Evolutionary conservation across 1,140 invertebrate genomes (phyloP).

Genomic region (Drosophila sucinea): DNA sequence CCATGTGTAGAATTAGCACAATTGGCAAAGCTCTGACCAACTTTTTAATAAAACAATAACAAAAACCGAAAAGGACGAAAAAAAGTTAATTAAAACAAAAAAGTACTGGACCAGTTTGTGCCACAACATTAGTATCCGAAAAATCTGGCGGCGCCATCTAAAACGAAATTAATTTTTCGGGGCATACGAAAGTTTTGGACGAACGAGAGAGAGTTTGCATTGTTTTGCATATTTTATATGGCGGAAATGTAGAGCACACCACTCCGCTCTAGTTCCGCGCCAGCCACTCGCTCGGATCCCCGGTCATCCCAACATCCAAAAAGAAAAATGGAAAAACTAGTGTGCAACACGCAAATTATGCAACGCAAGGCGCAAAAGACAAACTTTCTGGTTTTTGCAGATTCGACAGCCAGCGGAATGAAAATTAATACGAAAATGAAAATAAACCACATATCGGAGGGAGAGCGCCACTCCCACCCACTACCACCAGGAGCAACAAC

Average conservation of each 20-base stretch:
- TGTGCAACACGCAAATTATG: conserved; percentile 75
- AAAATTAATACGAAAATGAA: conserved; percentile 73
- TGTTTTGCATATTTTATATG: conserved; percentile 79
- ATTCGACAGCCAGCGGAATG: conserved; percentile 71
- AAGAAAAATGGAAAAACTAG: conserved; percentile 27
- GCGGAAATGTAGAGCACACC: conserved; percentile 59
- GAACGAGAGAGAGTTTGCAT: conserved; percentile 64
- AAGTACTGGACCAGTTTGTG: conserved; percentile 28
- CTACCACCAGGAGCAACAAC: conserved; percentile 27
- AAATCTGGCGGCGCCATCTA: conserved; percentile 65
- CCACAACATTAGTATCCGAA: conserved; percentile 69
- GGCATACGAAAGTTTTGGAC: conserved; percentile 59
- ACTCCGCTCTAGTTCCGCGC: neutral
- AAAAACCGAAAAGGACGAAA: conserved; percentile 15
- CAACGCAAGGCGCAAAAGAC: conserved; percentile 74
- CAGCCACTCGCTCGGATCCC: conserved; percentile 30
- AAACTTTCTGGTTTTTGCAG: conserved; percentile 68
- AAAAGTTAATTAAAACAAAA: conserved; percentile 6
- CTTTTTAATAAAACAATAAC: conserved; percentile 25
- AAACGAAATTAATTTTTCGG: conserved; percentile 74
- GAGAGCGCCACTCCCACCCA: conserved; percentile 13
- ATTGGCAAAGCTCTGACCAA: conserved; percentile 25
- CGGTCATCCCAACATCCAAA: conserved; percentile 22
- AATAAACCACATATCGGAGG: conserved; percentile 31
- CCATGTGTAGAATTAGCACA: conserved; percentile 24